Evolutionary conservation across 1,140 invertebrate species (phyloP).

Genomic region (Geopemphigus sp.): DNA sequence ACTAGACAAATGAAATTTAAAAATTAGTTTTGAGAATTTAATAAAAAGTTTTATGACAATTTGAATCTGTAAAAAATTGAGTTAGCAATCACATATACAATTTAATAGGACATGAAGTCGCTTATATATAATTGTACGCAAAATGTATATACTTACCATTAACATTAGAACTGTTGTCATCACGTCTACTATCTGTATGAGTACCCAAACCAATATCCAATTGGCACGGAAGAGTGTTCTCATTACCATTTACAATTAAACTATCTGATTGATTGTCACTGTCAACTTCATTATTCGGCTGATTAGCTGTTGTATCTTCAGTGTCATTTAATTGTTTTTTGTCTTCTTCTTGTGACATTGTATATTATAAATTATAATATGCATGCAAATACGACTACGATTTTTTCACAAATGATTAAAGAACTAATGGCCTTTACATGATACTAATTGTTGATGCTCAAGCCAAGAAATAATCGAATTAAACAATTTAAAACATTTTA

Average conservation of each 20-base stretch:
- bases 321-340: constrained; percentile 3
- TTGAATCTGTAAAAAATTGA: not conserved
- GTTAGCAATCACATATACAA: not conserved
- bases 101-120: not conserved
- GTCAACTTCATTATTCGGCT: not conserved
- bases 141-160: not conserved
- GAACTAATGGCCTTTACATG: not conserved
- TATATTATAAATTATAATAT: constrained; percentile 5
- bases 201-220: constrained; percentile 39
- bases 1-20: not conserved
- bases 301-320: not conserved
- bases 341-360: constrained; percentile 40
- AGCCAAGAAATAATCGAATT: not conserved
- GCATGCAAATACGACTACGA: not conserved
- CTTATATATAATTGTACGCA: not conserved
- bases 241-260: not conserved
- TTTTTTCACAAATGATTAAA: not conserved
- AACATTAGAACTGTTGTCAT: not conserved
- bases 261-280: not conserved
- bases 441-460: constrained; percentile 8
- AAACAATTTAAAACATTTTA: not conserved
- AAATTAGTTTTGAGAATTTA: not conserved
- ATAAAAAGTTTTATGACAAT: not conserved
- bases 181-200: constrained; percentile 28
- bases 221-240: constrained; percentile 18